Evolutionary conservation across 2,113 vertebrate species (phyloP).

Genomic region (Excalfactoria chinensis): DNA sequence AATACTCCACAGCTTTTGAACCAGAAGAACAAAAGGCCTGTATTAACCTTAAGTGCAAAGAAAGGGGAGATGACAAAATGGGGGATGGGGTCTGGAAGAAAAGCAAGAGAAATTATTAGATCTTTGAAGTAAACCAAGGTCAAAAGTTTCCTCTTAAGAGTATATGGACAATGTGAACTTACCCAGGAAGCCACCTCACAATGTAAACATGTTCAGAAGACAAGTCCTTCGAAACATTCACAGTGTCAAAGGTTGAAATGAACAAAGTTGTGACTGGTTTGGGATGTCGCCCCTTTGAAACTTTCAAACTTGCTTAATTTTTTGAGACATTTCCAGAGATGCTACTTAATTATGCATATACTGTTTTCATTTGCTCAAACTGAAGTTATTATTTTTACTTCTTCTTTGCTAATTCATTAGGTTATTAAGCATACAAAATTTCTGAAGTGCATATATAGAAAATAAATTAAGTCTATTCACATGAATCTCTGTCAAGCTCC

Average conservation of each 20-base stretch:
- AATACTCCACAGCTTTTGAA: constrained; percentile 18
- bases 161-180: constrained; percentile 47
- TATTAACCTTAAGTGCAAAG: constrained; percentile 51
- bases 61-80: constrained; percentile 10
- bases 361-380: neutral
- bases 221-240: constrained; percentile 27
- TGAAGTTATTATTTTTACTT: neutral
- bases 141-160: constrained; percentile 55
- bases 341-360: neutral
- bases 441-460: neutral
- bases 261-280: neutral
- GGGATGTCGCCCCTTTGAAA: constrained; percentile 23
- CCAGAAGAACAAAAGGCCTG: constrained; percentile 34
- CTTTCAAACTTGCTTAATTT: constrained; percentile 12
- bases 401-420: neutral
- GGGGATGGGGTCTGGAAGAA: neutral
- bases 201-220: constrained; percentile 59
- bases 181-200: constrained; percentile 55
- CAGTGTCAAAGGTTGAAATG: constrained; percentile 34
- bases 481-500: neutral
- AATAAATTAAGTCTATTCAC: neutral
- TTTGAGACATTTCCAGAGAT: neutral
- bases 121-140: constrained; percentile 61
- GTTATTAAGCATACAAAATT: neutral
- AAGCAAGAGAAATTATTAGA: neutral